phyloP scores from a whole-genome alignment of 2,888 invertebrate species.

The Ormia ochracea region DNA sequence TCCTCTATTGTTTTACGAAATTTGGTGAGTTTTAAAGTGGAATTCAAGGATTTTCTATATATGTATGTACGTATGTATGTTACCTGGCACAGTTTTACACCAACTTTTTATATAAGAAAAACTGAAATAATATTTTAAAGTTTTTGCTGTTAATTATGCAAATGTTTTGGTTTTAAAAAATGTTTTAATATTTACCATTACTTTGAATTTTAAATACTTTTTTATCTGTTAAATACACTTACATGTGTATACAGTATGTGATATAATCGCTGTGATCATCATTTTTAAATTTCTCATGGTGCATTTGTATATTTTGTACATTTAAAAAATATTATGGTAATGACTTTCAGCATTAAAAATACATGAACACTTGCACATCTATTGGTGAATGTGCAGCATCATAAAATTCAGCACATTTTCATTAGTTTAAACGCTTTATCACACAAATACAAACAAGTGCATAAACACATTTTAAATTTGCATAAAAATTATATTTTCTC shows the following conservation, averaged over 20 bases:
- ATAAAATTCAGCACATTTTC: slow-evolving; percentile 34
- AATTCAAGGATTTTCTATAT: too few species aligned
- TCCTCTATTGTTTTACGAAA: too few species aligned
- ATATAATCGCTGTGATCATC: background rate
- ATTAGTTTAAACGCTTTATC: slow-evolving; percentile 50
- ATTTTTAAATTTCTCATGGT: background rate
- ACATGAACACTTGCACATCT: slow-evolving; percentile 19
- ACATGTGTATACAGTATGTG: background rate
- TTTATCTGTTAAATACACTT: background rate
- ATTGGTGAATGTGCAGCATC: background rate
- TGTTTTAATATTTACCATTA: background rate
- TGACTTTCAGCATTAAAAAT: slow-evolving; percentile 45
- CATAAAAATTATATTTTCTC: slow-evolving; percentile 36
- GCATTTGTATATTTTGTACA: background rate
- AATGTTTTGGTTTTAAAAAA: too few species aligned
- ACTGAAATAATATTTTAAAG: too few species aligned
- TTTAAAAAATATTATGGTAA: slow-evolving; percentile 41
- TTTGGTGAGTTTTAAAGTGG: too few species aligned
- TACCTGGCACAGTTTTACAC: too few species aligned
- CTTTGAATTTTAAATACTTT: background rate
- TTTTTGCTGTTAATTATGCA: too few species aligned
- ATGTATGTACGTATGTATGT: too few species aligned
- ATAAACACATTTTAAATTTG: slow-evolving; percentile 21
- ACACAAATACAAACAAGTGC: background rate
- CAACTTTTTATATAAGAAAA: too few species aligned